Conservation (phyloP, 2,797 vertebrate genomes). For the Carapus acus region DNA sequence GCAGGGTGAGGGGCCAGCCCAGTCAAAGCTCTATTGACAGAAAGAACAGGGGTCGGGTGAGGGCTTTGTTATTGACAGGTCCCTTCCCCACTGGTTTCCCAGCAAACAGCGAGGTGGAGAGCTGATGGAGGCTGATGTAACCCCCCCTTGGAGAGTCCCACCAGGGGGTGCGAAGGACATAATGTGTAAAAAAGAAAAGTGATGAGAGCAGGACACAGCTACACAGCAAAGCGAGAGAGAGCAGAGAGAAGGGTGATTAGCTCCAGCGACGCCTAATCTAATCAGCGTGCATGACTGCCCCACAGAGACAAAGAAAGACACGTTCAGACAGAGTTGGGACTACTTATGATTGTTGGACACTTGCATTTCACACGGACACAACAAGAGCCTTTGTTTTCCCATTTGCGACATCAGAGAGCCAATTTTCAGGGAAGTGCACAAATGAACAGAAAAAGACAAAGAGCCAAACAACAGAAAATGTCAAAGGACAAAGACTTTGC, state of each 20-base stretch:
- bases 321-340: neutral
- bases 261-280: slow-evolving; percentile 62
- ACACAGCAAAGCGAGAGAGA: slow-evolving; percentile 19
- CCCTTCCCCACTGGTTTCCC: slow-evolving; percentile 55
- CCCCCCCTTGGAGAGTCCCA: slow-evolving; percentile 42
- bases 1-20: neutral
- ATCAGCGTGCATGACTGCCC: slow-evolving; percentile 67
- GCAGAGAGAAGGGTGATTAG: slow-evolving; percentile 49
- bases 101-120: slow-evolving; percentile 43
- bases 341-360: neutral
- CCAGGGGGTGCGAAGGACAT: slow-evolving; percentile 15
- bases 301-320: slow-evolving; percentile 1
- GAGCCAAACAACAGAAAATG: slow-evolving; percentile 4
- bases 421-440: neutral
- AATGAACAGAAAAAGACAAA: neutral
- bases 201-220: slow-evolving; percentile 21
- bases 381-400: neutral
- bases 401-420: neutral
- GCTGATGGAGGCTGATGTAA: slow-evolving; percentile 39
- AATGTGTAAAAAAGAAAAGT: slow-evolving; percentile 14
- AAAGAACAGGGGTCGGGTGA: slow-evolving; percentile 9
- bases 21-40: slow-evolving; percentile 14
- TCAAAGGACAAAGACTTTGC: slow-evolving; percentile 3
- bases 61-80: slow-evolving; percentile 53
- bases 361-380: slow-evolving; percentile 16